These are phyloP conservation scores for Caenorhabditis inopinata DNA, from an alignment of 1,140 invertebrate genomes.

Conservation along the genomic window DNA sequence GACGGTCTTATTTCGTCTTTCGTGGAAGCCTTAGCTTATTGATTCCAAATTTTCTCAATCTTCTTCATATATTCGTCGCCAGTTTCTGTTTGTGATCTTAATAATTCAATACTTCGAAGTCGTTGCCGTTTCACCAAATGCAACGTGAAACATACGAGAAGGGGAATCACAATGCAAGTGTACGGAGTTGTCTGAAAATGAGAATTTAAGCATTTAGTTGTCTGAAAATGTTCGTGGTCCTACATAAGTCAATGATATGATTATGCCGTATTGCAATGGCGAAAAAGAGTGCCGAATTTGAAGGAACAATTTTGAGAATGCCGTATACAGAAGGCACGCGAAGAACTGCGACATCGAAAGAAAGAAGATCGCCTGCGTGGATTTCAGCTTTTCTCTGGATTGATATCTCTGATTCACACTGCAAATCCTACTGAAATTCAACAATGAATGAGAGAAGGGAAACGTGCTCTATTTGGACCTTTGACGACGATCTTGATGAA, in stretches of 20 bases:
- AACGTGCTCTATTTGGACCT: not conserved
- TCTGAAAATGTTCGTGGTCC: not conserved
- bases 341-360: conserved; percentile 1
- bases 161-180: not conserved
- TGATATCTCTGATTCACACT: not conserved
- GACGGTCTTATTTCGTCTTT: too few species aligned
- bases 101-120: not conserved
- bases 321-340: not conserved
- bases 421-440: not conserved
- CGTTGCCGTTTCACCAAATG: not conserved
- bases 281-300: not conserved
- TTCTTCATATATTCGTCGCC: not conserved
- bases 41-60: not conserved
- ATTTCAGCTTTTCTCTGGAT: not conserved
- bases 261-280: not conserved
- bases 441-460: not conserved
- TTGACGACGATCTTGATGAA: not conserved
- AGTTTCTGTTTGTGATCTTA: conserved; percentile 7
- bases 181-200: conserved; percentile 14
- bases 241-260: not conserved
- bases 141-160: not conserved
- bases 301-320: not conserved
- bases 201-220: not conserved
- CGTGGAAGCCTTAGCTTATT: too few species aligned
- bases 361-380: not conserved